Conservation (phyloP, 1,140 invertebrate genomes). For the Radopholus similis region DNA sequence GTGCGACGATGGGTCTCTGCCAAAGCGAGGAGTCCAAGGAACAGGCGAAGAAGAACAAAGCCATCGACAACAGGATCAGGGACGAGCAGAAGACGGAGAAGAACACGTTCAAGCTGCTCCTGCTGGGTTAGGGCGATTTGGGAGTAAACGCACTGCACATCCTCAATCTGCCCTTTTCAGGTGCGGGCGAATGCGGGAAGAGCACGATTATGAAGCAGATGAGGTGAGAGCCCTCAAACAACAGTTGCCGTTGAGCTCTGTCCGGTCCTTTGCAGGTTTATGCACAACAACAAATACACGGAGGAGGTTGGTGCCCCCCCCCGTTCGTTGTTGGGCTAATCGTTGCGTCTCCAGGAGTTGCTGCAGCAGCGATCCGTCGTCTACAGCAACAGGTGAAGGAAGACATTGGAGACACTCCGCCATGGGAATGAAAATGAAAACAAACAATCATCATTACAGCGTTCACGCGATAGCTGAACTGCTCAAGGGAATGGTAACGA, state of each 20-base stretch:
- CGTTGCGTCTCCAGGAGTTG: slow-evolving; percentile 15
- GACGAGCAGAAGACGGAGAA: slow-evolving; percentile 25
- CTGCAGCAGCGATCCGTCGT: slow-evolving; percentile 24
- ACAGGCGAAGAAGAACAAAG: slow-evolving; percentile 16
- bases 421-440: too few species aligned
- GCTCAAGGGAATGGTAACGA: slow-evolving; percentile 15
- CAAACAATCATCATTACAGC: too few species aligned
- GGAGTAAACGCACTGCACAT: not conserved
- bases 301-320: not conserved
- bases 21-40: slow-evolving; percentile 31
- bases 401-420: too few species aligned
- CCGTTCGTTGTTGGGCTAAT: not conserved
- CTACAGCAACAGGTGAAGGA: slow-evolving; percentile 34
- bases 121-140: slow-evolving; percentile 8
- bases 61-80: slow-evolving; percentile 24
- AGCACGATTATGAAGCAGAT: slow-evolving; percentile 50
- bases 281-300: slow-evolving; percentile 9
- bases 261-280: slow-evolving; percentile 5
- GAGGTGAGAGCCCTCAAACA: slow-evolving; percentile 24
- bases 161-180: not conserved
- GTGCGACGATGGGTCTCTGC: slow-evolving; percentile 31
- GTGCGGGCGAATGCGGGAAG: slow-evolving; percentile 41
- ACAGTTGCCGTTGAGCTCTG: not conserved
- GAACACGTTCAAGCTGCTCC: slow-evolving; percentile 42
- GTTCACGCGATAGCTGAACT: slow-evolving; percentile 25